Evolutionary conservation across 2,113 vertebrate genomes (phyloP), one percentile per base, ranked within the genome.

Genomic region (Sialia sialis): DNA sequence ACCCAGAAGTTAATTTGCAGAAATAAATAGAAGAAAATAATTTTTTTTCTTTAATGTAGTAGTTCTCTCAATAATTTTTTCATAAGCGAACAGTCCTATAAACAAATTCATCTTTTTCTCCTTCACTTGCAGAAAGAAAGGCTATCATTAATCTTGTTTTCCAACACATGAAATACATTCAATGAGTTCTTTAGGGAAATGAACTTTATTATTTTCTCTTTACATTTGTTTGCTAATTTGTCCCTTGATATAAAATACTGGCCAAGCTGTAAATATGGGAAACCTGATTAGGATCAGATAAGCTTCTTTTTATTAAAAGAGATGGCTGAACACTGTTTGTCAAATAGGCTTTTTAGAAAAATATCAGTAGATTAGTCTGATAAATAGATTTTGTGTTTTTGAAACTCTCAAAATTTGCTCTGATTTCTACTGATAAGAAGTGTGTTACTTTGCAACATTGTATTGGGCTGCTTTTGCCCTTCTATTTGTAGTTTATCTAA

Each of bases 161-260:
- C 21, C 25, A 77, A 60, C 11, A 36, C 8, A 49, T 68, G 46
- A 84, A 72, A 60, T 55, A 77, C 18, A 67, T 38, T 55, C 38
- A 58, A 19, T 66, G 51, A 77, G 21, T 58, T 89, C 39, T 83
- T 44, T 54, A 74, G 64, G 52, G n/a, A 84, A 81, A 10, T 68
- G 4, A 64, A 41, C 11, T 77, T 77, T 84, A 64, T 0, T 64
- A 16, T 52, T 85, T 84, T 69, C 27, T 64, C 36, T 64, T 75
- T 62, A 60, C n/a, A 13, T 73, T 89, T 91, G 20, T 46, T 89
- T 27, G 20, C 41, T 81, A 92, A 66, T 84, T 70, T 91, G 66
- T 59, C 48, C 55, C 14, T 44, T 70, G 59, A 69, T 81, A 62
- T 52, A 46, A 83, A 86, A 56, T 64, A 34, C 27, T 59, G 52